phyloP scores from a whole-genome alignment of 2,888 invertebrate genomes.

The Quadroppia sp. region DNA sequence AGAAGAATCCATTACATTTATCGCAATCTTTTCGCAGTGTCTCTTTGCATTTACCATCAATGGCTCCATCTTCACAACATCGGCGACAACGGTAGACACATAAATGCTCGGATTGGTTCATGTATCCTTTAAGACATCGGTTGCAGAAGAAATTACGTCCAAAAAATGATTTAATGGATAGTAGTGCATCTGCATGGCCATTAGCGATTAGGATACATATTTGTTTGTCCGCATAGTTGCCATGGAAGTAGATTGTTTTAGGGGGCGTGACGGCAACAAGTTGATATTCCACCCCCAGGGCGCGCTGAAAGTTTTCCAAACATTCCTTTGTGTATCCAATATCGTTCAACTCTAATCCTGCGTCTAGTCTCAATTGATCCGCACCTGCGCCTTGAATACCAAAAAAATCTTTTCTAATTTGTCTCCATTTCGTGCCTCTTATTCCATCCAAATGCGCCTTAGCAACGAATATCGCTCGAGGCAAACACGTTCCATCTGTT shows the following conservation, averaged over 20 bases:
- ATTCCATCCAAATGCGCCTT: constrained; percentile 2
- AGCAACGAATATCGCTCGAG: neutral
- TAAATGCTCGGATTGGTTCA: neutral
- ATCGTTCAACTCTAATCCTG: neutral
- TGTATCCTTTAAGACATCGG: neutral
- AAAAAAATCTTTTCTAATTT: neutral
- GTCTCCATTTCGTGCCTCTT: neutral
- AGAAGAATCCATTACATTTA: neutral
- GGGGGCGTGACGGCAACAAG: neutral
- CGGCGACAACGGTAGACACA: neutral
- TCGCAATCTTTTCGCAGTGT: neutral
- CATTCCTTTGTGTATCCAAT: neutral
- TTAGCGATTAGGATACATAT: neutral
- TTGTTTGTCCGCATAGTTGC: neutral
- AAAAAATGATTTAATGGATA: neutral
- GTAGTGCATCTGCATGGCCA: neutral
- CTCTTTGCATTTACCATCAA: too few species aligned
- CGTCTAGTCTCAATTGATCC: neutral
- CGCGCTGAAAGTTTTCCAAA: neutral
- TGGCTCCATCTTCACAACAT: neutral
- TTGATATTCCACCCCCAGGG: neutral
- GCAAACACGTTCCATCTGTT: neutral
- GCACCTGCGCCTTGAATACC: neutral
- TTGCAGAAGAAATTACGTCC: neutral
- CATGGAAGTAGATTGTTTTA: neutral